Conservation (phyloP, 2,113 vertebrate genomes). For the Columba livia region DNA sequence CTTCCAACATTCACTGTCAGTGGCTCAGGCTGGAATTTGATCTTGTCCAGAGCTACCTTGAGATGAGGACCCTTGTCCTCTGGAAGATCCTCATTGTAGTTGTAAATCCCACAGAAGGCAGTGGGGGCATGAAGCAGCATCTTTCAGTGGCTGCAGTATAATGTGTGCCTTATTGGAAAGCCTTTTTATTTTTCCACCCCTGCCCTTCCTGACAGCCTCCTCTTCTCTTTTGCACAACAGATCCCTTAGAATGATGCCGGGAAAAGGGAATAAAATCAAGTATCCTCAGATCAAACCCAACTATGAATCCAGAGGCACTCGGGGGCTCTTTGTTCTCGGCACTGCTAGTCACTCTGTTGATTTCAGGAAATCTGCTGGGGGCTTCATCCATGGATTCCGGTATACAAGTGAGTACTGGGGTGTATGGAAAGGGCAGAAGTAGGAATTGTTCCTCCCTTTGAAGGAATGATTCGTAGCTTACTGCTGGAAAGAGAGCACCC, state of each 20-base stretch:
- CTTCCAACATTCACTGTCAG: not conserved
- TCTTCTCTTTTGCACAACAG: constrained; percentile 64
- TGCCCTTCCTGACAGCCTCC: not conserved
- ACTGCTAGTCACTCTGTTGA: constrained; percentile 92
- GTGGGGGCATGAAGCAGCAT: not conserved
- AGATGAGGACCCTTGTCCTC: not conserved
- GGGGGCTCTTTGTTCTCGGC: constrained; percentile 89
- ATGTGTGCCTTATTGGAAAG: not conserved
- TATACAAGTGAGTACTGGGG: constrained; percentile 86
- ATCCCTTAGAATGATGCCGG: constrained; percentile 78
- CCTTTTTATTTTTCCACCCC: not conserved
- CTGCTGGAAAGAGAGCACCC: not conserved
- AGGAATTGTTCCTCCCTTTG: not conserved
- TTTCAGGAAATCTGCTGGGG: constrained; percentile 91
- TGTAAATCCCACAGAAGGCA: not conserved
- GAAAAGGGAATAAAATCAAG: constrained; percentile 80
- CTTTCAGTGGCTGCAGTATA: not conserved
- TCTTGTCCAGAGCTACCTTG: not conserved
- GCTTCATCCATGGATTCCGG: constrained; percentile 97
- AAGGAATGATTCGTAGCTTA: not conserved
- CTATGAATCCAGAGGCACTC: constrained; percentile 86
- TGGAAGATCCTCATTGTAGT: not conserved
- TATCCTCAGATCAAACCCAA: constrained; percentile 87
- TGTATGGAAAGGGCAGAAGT: not conserved
- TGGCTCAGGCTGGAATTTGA: not conserved